Percentiles rank a stretch among this genome's conserved stretches.
Conservation (phyloP, 1,140 invertebrate species). For the Penaeus chinensis region DNA sequence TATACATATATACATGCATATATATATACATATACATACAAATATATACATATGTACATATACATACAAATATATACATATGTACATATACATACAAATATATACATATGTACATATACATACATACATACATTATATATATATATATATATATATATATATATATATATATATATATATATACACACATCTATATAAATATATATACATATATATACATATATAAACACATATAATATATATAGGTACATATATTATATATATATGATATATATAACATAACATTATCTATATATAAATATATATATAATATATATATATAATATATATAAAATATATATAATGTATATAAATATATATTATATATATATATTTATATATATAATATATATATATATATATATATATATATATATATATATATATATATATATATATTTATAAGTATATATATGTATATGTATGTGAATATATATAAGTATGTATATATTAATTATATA, state of each 20-base stretch:
- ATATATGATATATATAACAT: neutral
- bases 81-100: too few species aligned
- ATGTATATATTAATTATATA: too few species aligned
- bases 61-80: neutral
- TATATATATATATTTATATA: too few species aligned
- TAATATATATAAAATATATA: neutral
- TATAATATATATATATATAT: too few species aligned
- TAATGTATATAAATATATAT: neutral
- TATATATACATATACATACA: constrained; percentile 15
- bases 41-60: neutral
- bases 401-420: too few species aligned
- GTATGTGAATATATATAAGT: too few species aligned
- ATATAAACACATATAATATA: constrained; percentile 6
- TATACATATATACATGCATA: constrained; percentile 3
- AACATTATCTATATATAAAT: neutral
- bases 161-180: neutral
- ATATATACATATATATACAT: constrained; percentile 7
- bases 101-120: too few species aligned
- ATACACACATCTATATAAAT: neutral
- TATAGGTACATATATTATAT: constrained; percentile 1
- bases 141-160: neutral
- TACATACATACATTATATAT: neutral
- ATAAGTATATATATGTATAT: too few species aligned
- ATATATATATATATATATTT: too few species aligned
- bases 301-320: neutral